phyloP scores from a whole-genome alignment of 2,888 invertebrate species.

The Drosophila paramelanica region DNA sequence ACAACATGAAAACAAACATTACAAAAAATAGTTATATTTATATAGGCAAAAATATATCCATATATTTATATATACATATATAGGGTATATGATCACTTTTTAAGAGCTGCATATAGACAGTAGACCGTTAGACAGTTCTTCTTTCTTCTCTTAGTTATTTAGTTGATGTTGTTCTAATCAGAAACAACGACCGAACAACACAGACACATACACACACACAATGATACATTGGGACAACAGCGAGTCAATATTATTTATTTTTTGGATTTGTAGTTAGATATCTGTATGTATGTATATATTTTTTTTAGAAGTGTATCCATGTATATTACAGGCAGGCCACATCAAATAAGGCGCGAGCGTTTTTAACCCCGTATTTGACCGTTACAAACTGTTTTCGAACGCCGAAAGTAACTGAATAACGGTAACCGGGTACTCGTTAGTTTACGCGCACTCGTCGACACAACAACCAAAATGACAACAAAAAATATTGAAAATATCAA shows the following conservation, averaged over 20 bases:
- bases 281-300: conserved; percentile 9
- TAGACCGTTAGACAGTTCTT: conserved; percentile 19
- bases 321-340: conserved; percentile 53
- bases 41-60: not conserved
- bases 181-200: conserved; percentile 13
- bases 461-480: conserved; percentile 23
- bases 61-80: not conserved
- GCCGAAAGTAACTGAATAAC: conserved; percentile 22
- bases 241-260: conserved; percentile 15
- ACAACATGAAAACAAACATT: conserved; percentile 12
- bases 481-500: conserved; percentile 19
- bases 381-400: conserved; percentile 33
- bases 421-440: conserved; percentile 25
- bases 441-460: conserved; percentile 31
- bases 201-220: conserved; percentile 8
- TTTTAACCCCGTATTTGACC: conserved; percentile 27
- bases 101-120: conserved; percentile 1
- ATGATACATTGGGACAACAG: not conserved
- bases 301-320: conserved; percentile 24
- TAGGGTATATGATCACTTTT: conserved; percentile 21
- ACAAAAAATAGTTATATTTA: conserved; percentile 3
- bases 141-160: not conserved
- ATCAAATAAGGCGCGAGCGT: conserved; percentile 43
- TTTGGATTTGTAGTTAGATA: conserved; percentile 6
- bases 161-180: conserved; percentile 11